Base-by-base conservation (phyloP, 2,113 vertebrate genomes). In the Stomatorhinus ivindoensis region DNA sequence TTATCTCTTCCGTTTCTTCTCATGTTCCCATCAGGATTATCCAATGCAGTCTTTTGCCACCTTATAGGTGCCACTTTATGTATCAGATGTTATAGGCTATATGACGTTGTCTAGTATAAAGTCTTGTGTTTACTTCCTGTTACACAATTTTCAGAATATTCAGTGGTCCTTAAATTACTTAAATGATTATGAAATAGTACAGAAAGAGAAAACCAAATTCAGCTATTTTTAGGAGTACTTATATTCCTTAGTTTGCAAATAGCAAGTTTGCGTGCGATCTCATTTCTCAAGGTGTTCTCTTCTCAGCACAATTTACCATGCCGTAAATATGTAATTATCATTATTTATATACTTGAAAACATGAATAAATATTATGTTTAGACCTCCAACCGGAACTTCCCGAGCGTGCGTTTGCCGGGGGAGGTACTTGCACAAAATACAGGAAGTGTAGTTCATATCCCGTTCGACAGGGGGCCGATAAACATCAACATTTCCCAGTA, bases 391-490 rank as follows among this genome's bases (percentile, higher is more conserved):
- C 15, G 73, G 73, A 76, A 73, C 65, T 73, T 31, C 0, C 69
- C 1, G 31, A 6, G 4, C 31, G 17, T 42, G 31, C 2, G 6
- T 80, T 80, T 42, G 35, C 35, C 31, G 31, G 8, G 65, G 65
- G 24, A 73, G 27, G 65, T 17, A 39, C 9, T 17, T 39, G 69
- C 69, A 39, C 69, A 39, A 27, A n/a, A 39, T 80, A 47, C 39
- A 84, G 83, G 83, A 86, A 73, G 27, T 86, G 93, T 88, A 89
- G 88, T 92, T 90, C 90, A 15, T 7, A 0, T 4, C 89, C 46
- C 0, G 3, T 0, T 91, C 95, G 1, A 1, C 9, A 90, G 94
- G 86, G 89, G 94, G 94, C 92, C 91, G 91, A 91, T 89, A 9
- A 19, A 76, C 15, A 55, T 55, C 53, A 55, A 8, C 90, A 39